phyloP scores from a whole-genome alignment of 2,113 vertebrate species.

The Pitta sordida region DNA sequence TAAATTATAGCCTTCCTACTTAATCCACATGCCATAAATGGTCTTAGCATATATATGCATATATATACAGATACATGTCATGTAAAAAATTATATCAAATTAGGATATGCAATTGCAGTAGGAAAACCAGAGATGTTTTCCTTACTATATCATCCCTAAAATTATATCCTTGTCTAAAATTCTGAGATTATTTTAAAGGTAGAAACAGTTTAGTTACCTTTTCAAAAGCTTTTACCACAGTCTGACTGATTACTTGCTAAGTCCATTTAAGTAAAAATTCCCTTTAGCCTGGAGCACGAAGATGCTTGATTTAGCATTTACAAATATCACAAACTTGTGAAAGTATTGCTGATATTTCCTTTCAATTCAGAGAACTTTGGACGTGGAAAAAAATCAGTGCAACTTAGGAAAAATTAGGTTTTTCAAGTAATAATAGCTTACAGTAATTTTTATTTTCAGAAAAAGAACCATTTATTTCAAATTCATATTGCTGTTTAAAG shows the following conservation, averaged over 20 bases:
- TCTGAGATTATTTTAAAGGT: not conserved
- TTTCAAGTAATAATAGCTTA: not conserved
- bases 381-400: not conserved
- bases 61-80: not conserved
- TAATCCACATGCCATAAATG: not conserved
- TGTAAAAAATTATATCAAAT: not conserved
- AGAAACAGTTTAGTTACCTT: not conserved
- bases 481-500: not conserved
- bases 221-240: not conserved
- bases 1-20: not conserved
- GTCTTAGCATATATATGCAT: not conserved
- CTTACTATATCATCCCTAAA: not conserved
- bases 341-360: not conserved
- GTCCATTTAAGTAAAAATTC: not conserved
- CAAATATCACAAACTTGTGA: not conserved
- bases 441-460: not conserved
- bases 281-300: not conserved
- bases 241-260: not conserved
- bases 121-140: not conserved
- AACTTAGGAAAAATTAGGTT: not conserved
- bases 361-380: not conserved
- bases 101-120: not conserved
- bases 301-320: not conserved
- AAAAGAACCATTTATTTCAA: not conserved
- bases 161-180: not conserved